Conservation (phyloP, 2,113 vertebrate genomes). For the Saguinus midas region DNA sequence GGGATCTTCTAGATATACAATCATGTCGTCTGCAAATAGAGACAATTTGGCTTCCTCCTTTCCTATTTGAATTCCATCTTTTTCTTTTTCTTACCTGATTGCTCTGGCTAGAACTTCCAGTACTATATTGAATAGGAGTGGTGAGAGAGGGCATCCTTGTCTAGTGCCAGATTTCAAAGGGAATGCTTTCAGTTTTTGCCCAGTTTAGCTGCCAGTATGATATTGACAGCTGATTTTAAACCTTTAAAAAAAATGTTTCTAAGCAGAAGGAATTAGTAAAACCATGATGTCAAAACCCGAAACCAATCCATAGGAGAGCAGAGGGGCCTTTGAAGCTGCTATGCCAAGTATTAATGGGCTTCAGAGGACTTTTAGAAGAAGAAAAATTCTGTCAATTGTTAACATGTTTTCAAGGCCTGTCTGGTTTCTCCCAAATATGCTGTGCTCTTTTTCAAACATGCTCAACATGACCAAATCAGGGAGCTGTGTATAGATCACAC, state of each 20-base stretch:
- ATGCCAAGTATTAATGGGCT: neutral
- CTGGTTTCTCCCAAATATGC: conserved; percentile 35
- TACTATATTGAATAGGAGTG: no score
- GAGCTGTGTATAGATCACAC: conserved; percentile 62
- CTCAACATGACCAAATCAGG: conserved; percentile 33
- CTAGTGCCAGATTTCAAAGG: no score
- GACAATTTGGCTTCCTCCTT: no score
- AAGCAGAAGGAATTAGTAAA: conserved; percentile 50
- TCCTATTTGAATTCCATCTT: no score
- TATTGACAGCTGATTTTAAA: conserved; percentile 1
- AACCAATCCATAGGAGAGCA: neutral
- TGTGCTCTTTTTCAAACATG: conserved; percentile 53
- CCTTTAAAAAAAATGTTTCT: conserved; percentile 44
- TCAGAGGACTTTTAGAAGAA: conserved; percentile 58
- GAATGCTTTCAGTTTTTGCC: no score
- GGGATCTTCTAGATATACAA: no score
- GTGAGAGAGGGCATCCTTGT: no score
- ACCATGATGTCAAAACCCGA: conserved; percentile 38
- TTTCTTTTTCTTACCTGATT: no score
- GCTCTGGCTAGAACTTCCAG: no score
- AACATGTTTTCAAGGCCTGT: conserved; percentile 35
- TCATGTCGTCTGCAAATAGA: no score
- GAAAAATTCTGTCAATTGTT: conserved; percentile 51
- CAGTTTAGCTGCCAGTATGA: no score
- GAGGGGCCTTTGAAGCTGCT: neutral